Percentiles rank a stretch among this genome's conserved stretches.
phyloP scores from a whole-genome alignment of 2,888 invertebrate genomes.

The Athrips mouffetella region DNA sequence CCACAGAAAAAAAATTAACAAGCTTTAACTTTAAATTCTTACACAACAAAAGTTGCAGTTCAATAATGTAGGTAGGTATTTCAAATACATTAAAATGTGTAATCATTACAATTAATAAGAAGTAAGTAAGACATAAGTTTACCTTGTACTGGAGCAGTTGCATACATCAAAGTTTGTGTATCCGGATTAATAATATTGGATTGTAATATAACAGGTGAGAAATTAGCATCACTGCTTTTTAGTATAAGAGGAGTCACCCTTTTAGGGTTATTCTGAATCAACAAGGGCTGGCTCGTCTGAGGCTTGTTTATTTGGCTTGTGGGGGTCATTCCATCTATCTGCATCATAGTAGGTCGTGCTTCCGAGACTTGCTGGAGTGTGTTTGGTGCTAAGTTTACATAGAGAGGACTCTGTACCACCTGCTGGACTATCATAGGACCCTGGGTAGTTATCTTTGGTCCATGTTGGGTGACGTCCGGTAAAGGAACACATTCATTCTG shows the following conservation, averaged over 20 bases:
- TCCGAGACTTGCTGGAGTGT: conserved; percentile 57
- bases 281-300: conserved; percentile 47
- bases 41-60: no score
- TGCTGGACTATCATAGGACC: conserved; percentile 65
- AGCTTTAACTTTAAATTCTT: no score
- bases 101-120: not conserved
- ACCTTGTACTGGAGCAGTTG: conserved; percentile 69
- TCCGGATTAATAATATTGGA: conserved; percentile 79
- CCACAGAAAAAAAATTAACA: no score
- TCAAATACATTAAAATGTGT: not conserved
- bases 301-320: conserved; percentile 44
- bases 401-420: conserved; percentile 62
- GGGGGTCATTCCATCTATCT: conserved; percentile 49
- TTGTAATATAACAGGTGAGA: conserved; percentile 81
- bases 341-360: conserved; percentile 44
- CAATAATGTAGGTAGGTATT: no score
- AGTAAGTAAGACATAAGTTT: conserved; percentile 22
- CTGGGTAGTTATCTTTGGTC: conserved; percentile 40
- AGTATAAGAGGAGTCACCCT: conserved; percentile 60
- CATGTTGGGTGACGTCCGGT: conserved; percentile 55
- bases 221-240: conserved; percentile 64
- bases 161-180: conserved; percentile 70
- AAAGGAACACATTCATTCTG: conserved; percentile 41
- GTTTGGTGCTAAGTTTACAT: conserved; percentile 60
- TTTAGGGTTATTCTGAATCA: conserved; percentile 61